These are phyloP conservation scores for Sapajus apella DNA, from an alignment of 2,113 vertebrate genomes.

Conservation along the genomic window DNA sequence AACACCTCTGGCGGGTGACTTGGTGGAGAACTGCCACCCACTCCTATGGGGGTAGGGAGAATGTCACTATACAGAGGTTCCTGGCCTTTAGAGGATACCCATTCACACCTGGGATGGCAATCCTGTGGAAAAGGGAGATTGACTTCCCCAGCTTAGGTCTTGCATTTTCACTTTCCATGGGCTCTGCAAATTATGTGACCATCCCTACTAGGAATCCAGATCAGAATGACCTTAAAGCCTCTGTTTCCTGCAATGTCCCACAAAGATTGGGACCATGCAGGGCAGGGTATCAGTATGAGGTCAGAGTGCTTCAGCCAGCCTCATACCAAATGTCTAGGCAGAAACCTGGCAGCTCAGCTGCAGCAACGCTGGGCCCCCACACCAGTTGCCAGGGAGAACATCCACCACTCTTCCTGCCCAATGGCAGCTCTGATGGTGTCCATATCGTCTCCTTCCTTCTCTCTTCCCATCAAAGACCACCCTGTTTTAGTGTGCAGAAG, in stretches of 20 bases:
- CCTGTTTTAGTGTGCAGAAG: background rate
- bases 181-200: background rate
- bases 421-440: background rate
- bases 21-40: background rate
- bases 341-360: background rate
- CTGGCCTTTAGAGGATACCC: background rate
- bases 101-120: background rate
- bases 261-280: background rate
- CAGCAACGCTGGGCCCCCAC: background rate
- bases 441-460: background rate
- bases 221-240: background rate
- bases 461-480: background rate
- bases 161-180: background rate
- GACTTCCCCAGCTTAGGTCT: background rate
- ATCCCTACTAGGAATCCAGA: background rate
- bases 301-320: background rate
- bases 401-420: background rate
- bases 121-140: background rate
- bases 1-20: background rate
- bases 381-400: background rate
- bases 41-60: background rate
- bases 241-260: background rate
- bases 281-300: background rate
- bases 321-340: background rate
- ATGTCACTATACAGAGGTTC: background rate